Evolutionary conservation across 1,140 invertebrate genomes (phyloP).

Genomic region (Drosophila lacertosa): DNA sequence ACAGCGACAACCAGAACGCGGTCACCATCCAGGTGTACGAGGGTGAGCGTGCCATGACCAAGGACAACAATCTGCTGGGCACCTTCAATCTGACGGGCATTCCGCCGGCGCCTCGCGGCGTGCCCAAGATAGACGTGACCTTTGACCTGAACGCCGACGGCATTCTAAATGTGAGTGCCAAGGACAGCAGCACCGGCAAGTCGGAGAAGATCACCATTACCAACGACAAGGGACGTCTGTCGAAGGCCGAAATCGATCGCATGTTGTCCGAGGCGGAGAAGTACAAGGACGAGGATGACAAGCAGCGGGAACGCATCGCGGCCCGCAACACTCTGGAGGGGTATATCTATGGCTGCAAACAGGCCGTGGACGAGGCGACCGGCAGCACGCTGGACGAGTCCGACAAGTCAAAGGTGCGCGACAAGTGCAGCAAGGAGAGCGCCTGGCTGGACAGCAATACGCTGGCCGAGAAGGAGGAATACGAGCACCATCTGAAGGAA

Average conservation of each 20-base stretch:
- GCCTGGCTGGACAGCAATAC: constrained; percentile 87
- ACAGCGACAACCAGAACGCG: constrained; percentile 89
- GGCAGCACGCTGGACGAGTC: constrained; percentile 86
- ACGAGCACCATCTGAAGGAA: constrained; percentile 90
- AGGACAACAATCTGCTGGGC: constrained; percentile 92
- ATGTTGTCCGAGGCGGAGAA: constrained; percentile 94
- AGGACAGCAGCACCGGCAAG: constrained; percentile 91
- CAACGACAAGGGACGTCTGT: constrained; percentile 96
- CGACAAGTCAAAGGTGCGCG: constrained; percentile 87
- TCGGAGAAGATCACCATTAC: constrained; percentile 93
- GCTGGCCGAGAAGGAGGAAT: constrained; percentile 91
- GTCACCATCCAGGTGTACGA: constrained; percentile 91
- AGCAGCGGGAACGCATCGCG: constrained; percentile 87
- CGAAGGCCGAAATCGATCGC: constrained; percentile 95
- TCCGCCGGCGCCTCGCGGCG: constrained; percentile 87
- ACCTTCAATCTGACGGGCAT: constrained; percentile 91
- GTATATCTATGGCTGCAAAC: constrained; percentile 92
- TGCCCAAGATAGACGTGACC: constrained; percentile 88
- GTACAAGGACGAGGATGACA: constrained; percentile 89
- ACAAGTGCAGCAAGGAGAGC: constrained; percentile 86
- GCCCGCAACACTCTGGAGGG: constrained; percentile 93
- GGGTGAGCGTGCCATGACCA: constrained; percentile 91
- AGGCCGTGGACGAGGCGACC: constrained; percentile 88
- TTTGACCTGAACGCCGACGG: constrained; percentile 93
- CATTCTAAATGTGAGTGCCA: constrained; percentile 91